phyloP scores from a whole-genome alignment of 2,888 invertebrate species.

The Cistogaster globosa region DNA sequence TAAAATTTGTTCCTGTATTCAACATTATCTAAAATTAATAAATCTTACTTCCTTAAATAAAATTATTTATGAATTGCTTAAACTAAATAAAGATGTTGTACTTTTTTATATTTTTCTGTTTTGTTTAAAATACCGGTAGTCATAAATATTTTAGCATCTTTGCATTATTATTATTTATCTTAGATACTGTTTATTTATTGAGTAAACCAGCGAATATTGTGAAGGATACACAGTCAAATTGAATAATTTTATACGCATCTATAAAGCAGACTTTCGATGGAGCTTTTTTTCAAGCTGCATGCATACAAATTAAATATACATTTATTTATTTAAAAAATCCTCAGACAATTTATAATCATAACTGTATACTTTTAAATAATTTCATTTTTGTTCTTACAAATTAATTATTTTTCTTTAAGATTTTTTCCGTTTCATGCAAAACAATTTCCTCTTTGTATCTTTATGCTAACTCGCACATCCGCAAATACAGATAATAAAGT shows the following conservation, averaged over 20 bases:
- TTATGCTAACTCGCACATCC: neutral
- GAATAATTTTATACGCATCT: neutral
- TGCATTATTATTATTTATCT: slow-evolving; percentile 48
- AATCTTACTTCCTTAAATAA: neutral
- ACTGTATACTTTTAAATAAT: neutral
- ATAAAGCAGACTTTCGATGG: neutral
- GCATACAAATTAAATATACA: neutral
- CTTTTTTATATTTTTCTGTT: neutral
- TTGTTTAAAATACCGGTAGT: slow-evolving; percentile 54
- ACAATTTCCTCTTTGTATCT: slow-evolving; percentile 3
- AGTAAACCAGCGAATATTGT: slow-evolving; percentile 10
- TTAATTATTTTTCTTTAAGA: neutral
- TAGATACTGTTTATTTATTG: slow-evolving; percentile 59
- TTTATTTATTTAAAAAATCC: neutral
- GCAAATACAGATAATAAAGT: neutral
- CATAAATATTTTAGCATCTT: slow-evolving; percentile 57
- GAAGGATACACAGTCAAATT: neutral
- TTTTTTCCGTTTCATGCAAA: slow-evolving; percentile 6
- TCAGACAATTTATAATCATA: too few relatives aligned
- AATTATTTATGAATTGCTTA: neutral
- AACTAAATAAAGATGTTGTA: neutral
- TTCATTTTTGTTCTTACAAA: neutral
- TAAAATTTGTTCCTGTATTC: too few relatives aligned
- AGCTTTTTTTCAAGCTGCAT: neutral
- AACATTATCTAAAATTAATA: too few relatives aligned